A percentile compares a stretch with the other conserved stretches of the same genome.
These are phyloP conservation scores for Drosophila pallidifrons DNA, from an alignment of 1,140 invertebrate genomes.

Conservation along the genomic window DNA sequence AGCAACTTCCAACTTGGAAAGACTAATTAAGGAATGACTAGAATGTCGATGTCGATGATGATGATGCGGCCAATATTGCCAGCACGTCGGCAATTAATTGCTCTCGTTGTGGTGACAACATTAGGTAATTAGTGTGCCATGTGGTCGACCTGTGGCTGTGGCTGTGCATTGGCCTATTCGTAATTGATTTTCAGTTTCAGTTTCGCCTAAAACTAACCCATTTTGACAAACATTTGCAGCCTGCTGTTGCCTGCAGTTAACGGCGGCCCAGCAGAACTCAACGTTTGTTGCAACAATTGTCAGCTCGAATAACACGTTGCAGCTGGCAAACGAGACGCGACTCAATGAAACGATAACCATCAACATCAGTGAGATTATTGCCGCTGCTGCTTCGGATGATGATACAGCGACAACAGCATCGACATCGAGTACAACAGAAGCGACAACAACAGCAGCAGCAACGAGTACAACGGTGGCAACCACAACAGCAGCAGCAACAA, in stretches of 20 bases:
- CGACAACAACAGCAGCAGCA: slow-evolving; percentile 9
- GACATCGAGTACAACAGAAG: neutral
- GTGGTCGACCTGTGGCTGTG: slow-evolving; percentile 13
- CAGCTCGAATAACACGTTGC: slow-evolving; percentile 58
- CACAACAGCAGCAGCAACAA: slow-evolving; percentile 11
- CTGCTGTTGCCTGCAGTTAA: slow-evolving; percentile 35
- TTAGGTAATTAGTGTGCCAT: slow-evolving; percentile 74
- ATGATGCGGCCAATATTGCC: slow-evolving; percentile 46
- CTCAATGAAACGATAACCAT: slow-evolving; percentile 64
- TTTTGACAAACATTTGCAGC: slow-evolving; percentile 20
- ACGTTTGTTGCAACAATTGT: slow-evolving; percentile 63
- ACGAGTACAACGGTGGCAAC: neutral
- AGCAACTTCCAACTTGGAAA: slow-evolving; percentile 2
- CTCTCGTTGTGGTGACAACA: slow-evolving; percentile 77
- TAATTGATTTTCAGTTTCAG: slow-evolving; percentile 52
- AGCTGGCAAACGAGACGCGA: slow-evolving; percentile 53
- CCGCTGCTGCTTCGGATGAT: slow-evolving; percentile 33
- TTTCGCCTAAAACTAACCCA: slow-evolving; percentile 7
- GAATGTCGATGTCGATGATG: slow-evolving; percentile 8
- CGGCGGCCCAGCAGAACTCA: slow-evolving; percentile 65
- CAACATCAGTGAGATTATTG: slow-evolving; percentile 68
- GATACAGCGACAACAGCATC: slow-evolving; percentile 21
- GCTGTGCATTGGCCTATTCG: slow-evolving; percentile 5
- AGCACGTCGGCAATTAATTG: slow-evolving; percentile 77
- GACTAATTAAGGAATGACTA: slow-evolving; percentile 59